Percentiles rank a stretch among this genome's conserved stretches.
Conservation (phyloP, 2,113 vertebrate species). For the Pontoporia blainvillei region DNA sequence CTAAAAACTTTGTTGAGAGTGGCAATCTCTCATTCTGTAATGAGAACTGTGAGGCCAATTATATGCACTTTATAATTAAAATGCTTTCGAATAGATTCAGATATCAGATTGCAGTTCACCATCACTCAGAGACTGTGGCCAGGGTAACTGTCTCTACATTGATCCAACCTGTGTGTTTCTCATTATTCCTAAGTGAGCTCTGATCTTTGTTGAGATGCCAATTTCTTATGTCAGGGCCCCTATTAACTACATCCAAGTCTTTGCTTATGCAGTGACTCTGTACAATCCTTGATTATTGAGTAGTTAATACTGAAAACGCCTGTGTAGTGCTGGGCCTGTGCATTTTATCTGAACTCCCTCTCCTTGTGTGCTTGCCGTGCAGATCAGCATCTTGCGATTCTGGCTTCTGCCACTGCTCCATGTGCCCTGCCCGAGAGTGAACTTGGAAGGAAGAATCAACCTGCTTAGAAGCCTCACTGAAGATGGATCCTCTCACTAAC, state of each 20-base stretch:
- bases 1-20: background rate
- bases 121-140: background rate
- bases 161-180: background rate
- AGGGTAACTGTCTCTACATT: background rate
- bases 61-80: background rate
- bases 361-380: rapidly evolving
- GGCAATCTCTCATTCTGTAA: background rate
- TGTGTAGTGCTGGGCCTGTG: background rate
- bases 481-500: background rate
- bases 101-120: background rate
- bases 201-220: background rate
- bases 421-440: background rate
- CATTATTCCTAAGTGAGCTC: background rate
- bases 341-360: background rate
- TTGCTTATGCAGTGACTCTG: background rate
- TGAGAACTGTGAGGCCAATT: slow-evolving; percentile 18
- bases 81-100: background rate
- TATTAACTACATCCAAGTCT: background rate
- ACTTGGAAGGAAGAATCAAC: background rate
- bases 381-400: background rate
- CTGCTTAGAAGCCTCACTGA: background rate
- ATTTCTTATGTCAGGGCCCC: background rate
- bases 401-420: background rate
- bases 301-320: background rate
- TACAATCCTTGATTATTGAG: background rate